Conservation (phyloP, 2,113 vertebrate genomes). For the Austrofundulus limnaeus region DNA sequence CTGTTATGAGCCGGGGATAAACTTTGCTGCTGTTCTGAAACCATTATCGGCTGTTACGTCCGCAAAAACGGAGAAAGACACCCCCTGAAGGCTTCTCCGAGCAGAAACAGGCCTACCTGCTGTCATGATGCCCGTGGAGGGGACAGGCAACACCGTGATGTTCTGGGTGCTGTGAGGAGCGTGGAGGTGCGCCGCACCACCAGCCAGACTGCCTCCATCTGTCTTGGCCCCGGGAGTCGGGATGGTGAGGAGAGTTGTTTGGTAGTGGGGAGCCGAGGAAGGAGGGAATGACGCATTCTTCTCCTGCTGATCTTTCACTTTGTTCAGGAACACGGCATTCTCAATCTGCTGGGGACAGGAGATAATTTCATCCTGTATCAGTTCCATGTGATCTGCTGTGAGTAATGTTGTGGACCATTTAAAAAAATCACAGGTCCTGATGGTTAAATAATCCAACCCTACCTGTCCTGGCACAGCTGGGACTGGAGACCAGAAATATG, state of each 20-base stretch:
- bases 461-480: slow-evolving; percentile 95
- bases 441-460: slow-evolving; percentile 23
- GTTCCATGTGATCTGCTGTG: no score
- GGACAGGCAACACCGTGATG: slow-evolving; percentile 93
- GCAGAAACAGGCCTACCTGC: slow-evolving; percentile 80
- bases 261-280: slow-evolving; percentile 86
- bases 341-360: slow-evolving; percentile 82
- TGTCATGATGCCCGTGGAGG: slow-evolving; percentile 95
- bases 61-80: slow-evolving; percentile 1
- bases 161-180: slow-evolving; percentile 91
- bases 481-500: slow-evolving; percentile 97
- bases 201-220: slow-evolving; percentile 81
- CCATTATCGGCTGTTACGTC: neutral
- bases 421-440: neutral
- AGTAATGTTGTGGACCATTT: no score
- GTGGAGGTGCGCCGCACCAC: slow-evolving; percentile 83
- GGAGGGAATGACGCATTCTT: slow-evolving; percentile 86
- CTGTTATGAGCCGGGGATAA: slow-evolving; percentile 11
- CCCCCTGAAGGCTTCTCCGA: slow-evolving; percentile 2
- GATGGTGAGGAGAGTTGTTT: slow-evolving; percentile 91
- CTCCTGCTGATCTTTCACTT: slow-evolving; percentile 97
- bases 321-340: slow-evolving; percentile 97
- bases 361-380: neutral
- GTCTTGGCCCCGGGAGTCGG: slow-evolving; percentile 86
- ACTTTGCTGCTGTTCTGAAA: slow-evolving; percentile 1